Evolutionary conservation across 2,113 vertebrate species (phyloP).

Genomic region (Paedocypris sp.): DNA sequence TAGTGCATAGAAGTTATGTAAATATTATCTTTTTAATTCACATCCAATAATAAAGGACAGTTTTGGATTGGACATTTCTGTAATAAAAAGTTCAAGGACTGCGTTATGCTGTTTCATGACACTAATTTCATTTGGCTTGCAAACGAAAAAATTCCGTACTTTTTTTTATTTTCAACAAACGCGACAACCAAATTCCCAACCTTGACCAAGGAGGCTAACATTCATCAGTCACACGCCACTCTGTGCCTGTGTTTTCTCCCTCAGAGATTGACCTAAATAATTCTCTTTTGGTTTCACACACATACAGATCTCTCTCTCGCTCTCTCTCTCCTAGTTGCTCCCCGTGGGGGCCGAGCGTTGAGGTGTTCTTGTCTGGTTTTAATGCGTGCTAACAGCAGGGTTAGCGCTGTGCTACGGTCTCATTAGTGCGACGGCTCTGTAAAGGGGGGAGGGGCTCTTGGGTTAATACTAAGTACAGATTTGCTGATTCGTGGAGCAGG

Average conservation of each 20-base stretch:
- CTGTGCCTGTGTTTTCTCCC: conserved; percentile 39
- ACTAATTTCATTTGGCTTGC: no score
- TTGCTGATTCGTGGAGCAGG: conserved; percentile 19
- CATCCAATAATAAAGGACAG: no score
- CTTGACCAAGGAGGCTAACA: not conserved
- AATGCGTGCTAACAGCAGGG: conserved; percentile 3
- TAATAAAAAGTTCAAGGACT: no score
- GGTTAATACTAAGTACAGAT: conserved; percentile 20
- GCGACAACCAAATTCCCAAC: not conserved
- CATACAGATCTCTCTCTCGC: not conserved
- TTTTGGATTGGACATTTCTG: no score
- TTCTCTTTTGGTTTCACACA: conserved; percentile 17
- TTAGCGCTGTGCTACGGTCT: not conserved
- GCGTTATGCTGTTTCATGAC: no score
- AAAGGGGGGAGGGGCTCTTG: not conserved
- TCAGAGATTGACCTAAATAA: conserved; percentile 49
- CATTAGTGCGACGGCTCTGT: not conserved
- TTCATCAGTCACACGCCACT: not conserved
- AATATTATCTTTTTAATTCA: no score
- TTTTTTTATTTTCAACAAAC: not conserved
- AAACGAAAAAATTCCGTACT: no score
- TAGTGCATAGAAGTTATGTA: no score
- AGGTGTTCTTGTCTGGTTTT: not conserved
- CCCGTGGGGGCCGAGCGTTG: not conserved
- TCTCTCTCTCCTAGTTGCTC: not conserved